Base-by-base conservation (phyloP, 2,113 vertebrate genomes). In the Tautogolabrus adspersus region DNA sequence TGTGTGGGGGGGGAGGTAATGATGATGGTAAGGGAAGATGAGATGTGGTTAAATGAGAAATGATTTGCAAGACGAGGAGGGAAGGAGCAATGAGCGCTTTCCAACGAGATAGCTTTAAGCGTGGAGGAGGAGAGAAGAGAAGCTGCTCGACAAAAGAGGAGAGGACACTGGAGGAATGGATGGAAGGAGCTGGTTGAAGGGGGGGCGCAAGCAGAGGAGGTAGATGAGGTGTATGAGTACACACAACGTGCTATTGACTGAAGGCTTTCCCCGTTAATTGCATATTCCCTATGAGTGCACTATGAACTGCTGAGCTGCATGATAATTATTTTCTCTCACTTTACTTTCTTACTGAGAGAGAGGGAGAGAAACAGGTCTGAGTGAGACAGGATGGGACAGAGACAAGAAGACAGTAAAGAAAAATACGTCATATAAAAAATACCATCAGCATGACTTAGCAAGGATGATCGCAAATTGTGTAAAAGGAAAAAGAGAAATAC, bases 191-290 rank as follows among this genome's bases (percentile, higher is more conserved):
- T 66, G n/a, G 66, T 75, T 66, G 54, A 54, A 34, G 30, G 30
- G 69, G 54, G 60, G 30, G 69, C 54, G 42, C 0, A 19, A 70
- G 58, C 7, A 16, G 63, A 65, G 47, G 56, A 81, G n/a, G 68
- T 71, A 57, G 67, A 83, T 34, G 57, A 79, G 77, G 63, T 83
- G 80, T 81, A 67, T 57, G 77, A 82, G 82, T 72, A 79, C 77
- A 87, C 78, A 84, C 66, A 72, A 74, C 75, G 78, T 62, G 69
- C 65, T 89, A 77, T 89, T 89, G 83, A 89, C 88, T 82, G 72
- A 89, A 89, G 83, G 81, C 85, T 89, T 89, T 87, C 68, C 77
- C 52, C 22, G 85, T 86, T 89, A 89, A 89, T 89, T 89, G 83
- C 88, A 87, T 86, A 86, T 89, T 89, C 81, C 38, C 80, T 77